A percentile compares a stretch with the other conserved stretches of the same genome.
phyloP scores from a whole-genome alignment of 2,797 vertebrate genomes.

The Rhinella marina region DNA sequence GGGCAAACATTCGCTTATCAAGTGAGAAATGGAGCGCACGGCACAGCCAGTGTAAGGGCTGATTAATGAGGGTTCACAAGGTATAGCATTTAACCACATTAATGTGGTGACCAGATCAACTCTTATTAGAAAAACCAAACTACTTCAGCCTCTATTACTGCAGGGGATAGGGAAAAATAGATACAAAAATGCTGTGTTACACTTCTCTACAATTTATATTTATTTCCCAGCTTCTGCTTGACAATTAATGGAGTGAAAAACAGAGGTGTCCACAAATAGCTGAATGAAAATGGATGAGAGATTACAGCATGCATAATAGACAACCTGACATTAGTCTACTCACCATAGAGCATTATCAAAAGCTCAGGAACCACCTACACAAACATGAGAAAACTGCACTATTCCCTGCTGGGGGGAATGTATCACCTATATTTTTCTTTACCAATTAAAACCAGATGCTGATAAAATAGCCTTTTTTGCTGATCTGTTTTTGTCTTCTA shows the following conservation, averaged over 20 bases:
- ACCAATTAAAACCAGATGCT: no score
- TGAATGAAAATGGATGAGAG: background rate
- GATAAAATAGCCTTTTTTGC: no score
- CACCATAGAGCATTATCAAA: background rate
- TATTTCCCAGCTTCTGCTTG: background rate
- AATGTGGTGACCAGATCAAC: slow-evolving; percentile 50
- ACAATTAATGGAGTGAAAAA: background rate
- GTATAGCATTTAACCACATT: slow-evolving; percentile 56
- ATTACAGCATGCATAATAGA: background rate
- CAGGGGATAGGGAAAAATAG: background rate
- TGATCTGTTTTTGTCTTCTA: no score
- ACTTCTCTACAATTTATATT: no score
- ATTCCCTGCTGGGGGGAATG: no score
- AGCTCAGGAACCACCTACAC: background rate
- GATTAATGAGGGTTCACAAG: slow-evolving; percentile 60
- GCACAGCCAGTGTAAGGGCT: slow-evolving; percentile 48
- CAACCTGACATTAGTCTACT: no score
- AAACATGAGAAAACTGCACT: no score
- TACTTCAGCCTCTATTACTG: slow-evolving; percentile 39
- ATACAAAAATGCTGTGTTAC: no score
- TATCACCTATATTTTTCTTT: no score
- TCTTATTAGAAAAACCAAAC: slow-evolving; percentile 41
- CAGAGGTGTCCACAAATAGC: background rate
- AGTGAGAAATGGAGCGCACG: slow-evolving; percentile 56
- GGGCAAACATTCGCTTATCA: slow-evolving; percentile 59